Percentiles rank a stretch among this genome's conserved stretches.
phyloP scores from a whole-genome alignment of 2,797 vertebrate genomes.

The Heterohyrax brucei region DNA sequence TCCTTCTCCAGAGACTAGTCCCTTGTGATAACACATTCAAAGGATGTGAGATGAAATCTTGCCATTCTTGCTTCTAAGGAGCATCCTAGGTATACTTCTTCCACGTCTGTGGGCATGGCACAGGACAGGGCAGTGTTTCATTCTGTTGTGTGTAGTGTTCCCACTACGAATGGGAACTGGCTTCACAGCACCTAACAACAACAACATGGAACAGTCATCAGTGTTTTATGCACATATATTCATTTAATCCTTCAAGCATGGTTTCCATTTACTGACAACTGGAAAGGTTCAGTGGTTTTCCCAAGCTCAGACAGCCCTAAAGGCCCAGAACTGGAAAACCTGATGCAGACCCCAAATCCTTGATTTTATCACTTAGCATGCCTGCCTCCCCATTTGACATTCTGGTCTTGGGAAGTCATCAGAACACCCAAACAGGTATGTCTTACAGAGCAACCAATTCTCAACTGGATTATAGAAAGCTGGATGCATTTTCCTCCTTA shows the following conservation, averaged over 20 bases:
- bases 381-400: neutral
- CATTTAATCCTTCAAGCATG: neutral
- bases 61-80: too few species aligned
- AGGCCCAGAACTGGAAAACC: neutral
- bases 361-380: too few species aligned
- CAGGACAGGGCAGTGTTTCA: too few species aligned
- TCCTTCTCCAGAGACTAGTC: too few species aligned
- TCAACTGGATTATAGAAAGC: neutral
- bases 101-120: too few species aligned
- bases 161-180: fast-evolving
- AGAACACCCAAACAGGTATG: neutral
- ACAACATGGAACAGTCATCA: neutral
- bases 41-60: too few species aligned
- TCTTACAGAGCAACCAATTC: neutral
- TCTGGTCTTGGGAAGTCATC: neutral
- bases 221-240: too few species aligned
- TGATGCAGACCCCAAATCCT: neutral
- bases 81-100: too few species aligned
- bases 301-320: neutral
- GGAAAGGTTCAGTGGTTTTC: neutral
- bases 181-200: too few species aligned
- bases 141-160: too few species aligned
- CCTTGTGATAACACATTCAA: too few species aligned
- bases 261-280: neutral
- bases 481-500: neutral